Evolutionary conservation across 2,797 vertebrate genomes (phyloP).

Genomic region (Phoebastria nigripes): DNA sequence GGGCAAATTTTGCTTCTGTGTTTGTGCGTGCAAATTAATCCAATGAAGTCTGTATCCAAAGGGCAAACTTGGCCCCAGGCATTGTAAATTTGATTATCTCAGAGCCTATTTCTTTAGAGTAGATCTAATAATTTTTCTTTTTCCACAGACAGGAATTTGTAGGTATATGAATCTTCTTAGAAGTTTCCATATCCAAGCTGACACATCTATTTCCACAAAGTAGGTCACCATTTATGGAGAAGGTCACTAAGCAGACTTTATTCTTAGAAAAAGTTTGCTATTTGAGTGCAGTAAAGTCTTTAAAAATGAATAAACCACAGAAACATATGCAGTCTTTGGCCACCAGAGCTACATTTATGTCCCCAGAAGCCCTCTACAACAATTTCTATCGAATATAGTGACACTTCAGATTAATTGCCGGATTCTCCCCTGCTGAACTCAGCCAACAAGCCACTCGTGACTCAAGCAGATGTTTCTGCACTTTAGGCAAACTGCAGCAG

Average conservation of each 20-base stretch:
- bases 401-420: slow-evolving; percentile 48
- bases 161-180: background rate
- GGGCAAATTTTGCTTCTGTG: background rate
- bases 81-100: background rate
- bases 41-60: background rate
- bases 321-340: background rate
- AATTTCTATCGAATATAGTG: background rate
- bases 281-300: background rate
- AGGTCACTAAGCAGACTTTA: background rate
- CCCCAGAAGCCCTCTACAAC: background rate
- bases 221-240: background rate
- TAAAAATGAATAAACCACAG: slow-evolving; percentile 20
- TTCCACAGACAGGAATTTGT: background rate
- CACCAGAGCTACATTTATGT: background rate
- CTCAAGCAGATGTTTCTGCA: slow-evolving; percentile 24
- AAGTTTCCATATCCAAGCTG: background rate
- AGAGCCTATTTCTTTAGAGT: background rate
- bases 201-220: background rate
- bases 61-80: background rate
- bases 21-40: background rate
- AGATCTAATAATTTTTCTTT: background rate
- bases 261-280: background rate
- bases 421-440: slow-evolving; percentile 22
- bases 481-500: background rate
- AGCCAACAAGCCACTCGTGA: background rate